phyloP scores from a whole-genome alignment of 1,140 invertebrate genomes.

The Hermatobates lingyangjiaoensis region DNA sequence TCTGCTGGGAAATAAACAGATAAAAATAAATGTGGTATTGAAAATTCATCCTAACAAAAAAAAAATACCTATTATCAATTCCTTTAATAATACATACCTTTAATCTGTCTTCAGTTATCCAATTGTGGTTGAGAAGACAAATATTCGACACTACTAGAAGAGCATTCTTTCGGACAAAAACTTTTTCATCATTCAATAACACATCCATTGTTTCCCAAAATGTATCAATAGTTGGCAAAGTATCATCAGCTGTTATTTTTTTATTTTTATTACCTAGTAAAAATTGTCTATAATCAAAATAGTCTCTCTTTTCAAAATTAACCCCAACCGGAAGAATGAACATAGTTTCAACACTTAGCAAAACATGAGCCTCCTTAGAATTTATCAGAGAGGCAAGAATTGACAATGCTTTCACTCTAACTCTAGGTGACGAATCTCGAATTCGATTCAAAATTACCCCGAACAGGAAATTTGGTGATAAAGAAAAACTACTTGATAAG shows the following conservation, averaged over 20 bases:
- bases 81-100: conserved; percentile 21
- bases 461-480: conserved; percentile 27
- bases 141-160: conserved; percentile 30
- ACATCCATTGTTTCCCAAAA: conserved; percentile 28
- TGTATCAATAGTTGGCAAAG: conserved; percentile 23
- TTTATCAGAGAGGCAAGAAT: conserved; percentile 29
- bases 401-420: conserved; percentile 34
- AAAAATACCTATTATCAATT: conserved; percentile 17
- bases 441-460: conserved; percentile 30
- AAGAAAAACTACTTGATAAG: conserved; percentile 9
- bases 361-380: conserved; percentile 19
- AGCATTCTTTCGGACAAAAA: conserved; percentile 33
- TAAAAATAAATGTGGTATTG: too few relatives aligned
- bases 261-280: conserved; percentile 15
- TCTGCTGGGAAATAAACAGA: too few relatives aligned
- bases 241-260: conserved; percentile 12
- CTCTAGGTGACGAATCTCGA: conserved; percentile 32
- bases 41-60: too few relatives aligned
- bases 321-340: conserved; percentile 21
- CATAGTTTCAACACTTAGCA: conserved; percentile 26
- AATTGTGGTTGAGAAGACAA: conserved; percentile 19
- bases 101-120: conserved; percentile 22
- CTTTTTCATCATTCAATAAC: conserved; percentile 34
- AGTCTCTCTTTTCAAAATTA: conserved; percentile 3
- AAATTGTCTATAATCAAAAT: conserved; percentile 13